These are phyloP conservation scores for Hydropotes inermis DNA, from an alignment of 2,113 vertebrate species.

Conservation along the genomic window DNA sequence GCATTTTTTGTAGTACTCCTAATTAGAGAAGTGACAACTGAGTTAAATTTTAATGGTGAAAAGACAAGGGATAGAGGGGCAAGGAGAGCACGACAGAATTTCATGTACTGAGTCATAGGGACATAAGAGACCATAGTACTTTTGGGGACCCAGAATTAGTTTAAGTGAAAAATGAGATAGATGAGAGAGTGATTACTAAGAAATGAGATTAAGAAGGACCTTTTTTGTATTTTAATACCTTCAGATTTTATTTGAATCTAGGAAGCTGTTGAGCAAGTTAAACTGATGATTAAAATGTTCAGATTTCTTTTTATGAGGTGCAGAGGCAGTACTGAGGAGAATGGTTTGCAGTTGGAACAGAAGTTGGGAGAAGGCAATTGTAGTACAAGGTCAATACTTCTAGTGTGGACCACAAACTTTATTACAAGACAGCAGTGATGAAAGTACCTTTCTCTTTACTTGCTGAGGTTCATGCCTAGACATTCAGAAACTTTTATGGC, in stretches of 20 bases:
- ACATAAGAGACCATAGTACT: neutral
- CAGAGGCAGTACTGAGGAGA: neutral
- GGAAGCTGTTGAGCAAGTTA: neutral
- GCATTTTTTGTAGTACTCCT: neutral
- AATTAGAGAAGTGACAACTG: neutral
- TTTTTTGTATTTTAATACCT: conserved; percentile 5
- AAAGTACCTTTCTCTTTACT: neutral
- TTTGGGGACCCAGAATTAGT: neutral
- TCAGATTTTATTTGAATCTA: conserved; percentile 30
- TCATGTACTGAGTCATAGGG: neutral
- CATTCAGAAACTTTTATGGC: neutral
- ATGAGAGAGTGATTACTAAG: neutral
- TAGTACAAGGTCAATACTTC: neutral
- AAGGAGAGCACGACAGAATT: neutral
- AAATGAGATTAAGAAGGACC: neutral
- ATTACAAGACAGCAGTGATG: neutral
- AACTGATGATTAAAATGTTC: neutral
- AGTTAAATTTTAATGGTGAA: conserved; percentile 41
- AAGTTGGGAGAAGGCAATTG: conserved; percentile 3
- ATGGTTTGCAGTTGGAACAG: neutral
- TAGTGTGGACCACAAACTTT: neutral
- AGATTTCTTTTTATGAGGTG: conserved; percentile 17
- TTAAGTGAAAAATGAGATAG: neutral
- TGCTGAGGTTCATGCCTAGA: neutral
- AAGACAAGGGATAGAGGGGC: neutral